Conservation (phyloP, 2,888 invertebrate species). For the Parnassius orleans region DNA sequence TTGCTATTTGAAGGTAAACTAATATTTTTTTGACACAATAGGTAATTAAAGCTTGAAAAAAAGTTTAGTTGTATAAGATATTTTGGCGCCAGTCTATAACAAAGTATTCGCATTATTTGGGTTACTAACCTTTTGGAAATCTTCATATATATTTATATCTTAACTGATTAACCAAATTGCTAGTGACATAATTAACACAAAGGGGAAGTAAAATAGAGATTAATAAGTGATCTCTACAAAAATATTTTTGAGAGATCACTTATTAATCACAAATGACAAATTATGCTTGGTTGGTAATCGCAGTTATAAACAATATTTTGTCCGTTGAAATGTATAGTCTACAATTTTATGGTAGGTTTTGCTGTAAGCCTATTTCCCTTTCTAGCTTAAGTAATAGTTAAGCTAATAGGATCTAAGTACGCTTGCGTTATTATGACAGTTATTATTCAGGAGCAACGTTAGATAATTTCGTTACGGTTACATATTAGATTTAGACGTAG, state of each 20-base stretch:
- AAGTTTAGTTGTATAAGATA: no score
- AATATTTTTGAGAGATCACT: neutral
- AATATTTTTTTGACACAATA: no score
- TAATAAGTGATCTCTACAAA: no score
- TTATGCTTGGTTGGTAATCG: constrained; percentile 5
- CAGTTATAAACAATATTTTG: constrained; percentile 4
- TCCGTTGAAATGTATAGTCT: neutral
- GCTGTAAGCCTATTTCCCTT: constrained; percentile 1
- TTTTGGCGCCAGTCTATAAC: no score
- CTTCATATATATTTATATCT: no score
- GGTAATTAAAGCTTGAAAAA: no score
- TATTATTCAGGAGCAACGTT: neutral
- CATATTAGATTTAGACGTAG: no score
- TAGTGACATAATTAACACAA: no score
- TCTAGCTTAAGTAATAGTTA: constrained; percentile 6
- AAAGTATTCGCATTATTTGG: no score
- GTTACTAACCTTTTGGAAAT: no score
- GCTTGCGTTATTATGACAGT: constrained; percentile 3
- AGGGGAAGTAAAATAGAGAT: neutral
- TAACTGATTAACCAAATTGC: neutral
- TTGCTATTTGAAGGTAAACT: no score
- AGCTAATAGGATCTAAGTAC: constrained; percentile 7
- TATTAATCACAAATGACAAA: constrained; percentile 8
- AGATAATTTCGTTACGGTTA: no score
- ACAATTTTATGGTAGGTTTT: constrained; percentile 5